These are phyloP conservation scores for Tragelaphus oryx DNA, from an alignment of 2,797 vertebrate genomes.

Conservation along the genomic window DNA sequence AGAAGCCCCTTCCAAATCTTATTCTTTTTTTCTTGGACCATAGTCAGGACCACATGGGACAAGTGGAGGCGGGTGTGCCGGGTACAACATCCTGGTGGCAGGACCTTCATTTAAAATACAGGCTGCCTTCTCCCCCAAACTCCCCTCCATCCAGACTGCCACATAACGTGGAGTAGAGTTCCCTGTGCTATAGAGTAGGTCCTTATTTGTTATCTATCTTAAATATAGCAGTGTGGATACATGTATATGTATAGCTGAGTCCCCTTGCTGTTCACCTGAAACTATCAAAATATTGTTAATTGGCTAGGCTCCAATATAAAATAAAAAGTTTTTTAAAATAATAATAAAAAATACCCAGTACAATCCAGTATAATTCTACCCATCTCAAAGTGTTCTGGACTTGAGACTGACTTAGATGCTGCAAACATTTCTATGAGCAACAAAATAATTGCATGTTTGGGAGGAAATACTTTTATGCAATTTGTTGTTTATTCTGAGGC, in stretches of 20 bases:
- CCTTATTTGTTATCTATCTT: not conserved
- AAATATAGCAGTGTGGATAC: not conserved
- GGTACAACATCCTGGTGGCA: not conserved
- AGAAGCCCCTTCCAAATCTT: not conserved
- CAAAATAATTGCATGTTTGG: not conserved
- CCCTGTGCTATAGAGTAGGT: not conserved
- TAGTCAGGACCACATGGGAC: not conserved
- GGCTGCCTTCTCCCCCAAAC: not conserved
- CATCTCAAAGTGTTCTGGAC: not conserved
- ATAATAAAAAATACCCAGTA: not conserved
- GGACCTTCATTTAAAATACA: not conserved
- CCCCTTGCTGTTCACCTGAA: not conserved
- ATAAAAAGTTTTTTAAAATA: not conserved
- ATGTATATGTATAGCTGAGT: not conserved
- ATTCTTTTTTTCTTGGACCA: not conserved
- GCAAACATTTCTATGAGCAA: not conserved
- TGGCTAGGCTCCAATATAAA: not conserved
- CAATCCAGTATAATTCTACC: not conserved
- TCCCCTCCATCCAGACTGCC: not conserved
- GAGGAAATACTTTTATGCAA: not conserved
- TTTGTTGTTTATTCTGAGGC: not conserved
- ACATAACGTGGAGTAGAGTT: not conserved
- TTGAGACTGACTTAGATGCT: not conserved
- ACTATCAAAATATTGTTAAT: not conserved
- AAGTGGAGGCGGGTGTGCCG: rapidly evolving